Base-by-base conservation (phyloP, 2,888 invertebrate genomes). In the Rotaria magnacalcarata region DNA sequence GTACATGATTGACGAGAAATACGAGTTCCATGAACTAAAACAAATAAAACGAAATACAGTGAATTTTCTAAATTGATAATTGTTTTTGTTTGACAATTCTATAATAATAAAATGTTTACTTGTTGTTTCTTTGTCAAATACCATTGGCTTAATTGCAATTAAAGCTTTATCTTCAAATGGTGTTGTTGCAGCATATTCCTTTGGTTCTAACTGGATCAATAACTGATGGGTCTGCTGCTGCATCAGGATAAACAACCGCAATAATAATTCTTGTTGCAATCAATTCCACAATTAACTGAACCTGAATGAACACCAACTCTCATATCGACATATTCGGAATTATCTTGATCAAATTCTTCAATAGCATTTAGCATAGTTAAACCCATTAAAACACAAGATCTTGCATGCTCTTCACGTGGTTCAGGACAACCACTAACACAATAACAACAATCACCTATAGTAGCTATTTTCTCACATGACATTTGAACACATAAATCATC, bases 281-380 rank as follows among this genome's bases (percentile, higher is more conserved):
- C 52, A 52, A 52, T 52, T 52, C 16, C 88, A 86, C 87, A 88
- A 41, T 86, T 85, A 41, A 88, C 88, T 41, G 47, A 86, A 10
- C 96, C 97, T 0, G 97, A 97, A 90, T 98, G 97, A 34, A 98
- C 96, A 4, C 97, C 97, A 0, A 98, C 97, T 88, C 97, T 93
- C 97, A 97, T 92, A 88, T 91, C 89, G 43, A 87, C 86, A 67
- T 85, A 34, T 27, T 85, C 85, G 84, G 84, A 75, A 74, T 85
- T 80, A 52, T 85, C 85, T 50, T 75, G 47, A 84, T 87, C 85
- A 52, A 87, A 87, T 43, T 95, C 94, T 84, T 90, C 88, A 87
- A 91, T 91, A n/a, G 91, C 91, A 89, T 94, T 94, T 88, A 97
- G 96, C 97, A 97, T 97, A 88, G 91, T 95, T 87, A 97, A 92